A percentile compares a stretch with the other conserved stretches of the same genome.
phyloP scores from a whole-genome alignment of 1,140 invertebrate species.

The Cydia amplana region DNA sequence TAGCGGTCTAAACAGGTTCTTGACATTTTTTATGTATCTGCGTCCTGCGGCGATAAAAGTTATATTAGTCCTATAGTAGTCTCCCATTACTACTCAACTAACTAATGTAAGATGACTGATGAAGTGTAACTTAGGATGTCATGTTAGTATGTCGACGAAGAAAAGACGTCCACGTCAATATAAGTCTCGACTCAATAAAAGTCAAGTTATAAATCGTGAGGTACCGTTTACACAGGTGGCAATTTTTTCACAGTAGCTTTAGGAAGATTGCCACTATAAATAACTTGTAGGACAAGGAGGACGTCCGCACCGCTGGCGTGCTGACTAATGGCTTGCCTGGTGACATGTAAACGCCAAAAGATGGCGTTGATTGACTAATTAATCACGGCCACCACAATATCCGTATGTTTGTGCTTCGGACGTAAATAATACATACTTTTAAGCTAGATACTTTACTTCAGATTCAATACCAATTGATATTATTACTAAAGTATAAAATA shows the following conservation, averaged over 20 bases:
- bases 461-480: background rate
- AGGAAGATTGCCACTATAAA: conserved; percentile 71
- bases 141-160: background rate
- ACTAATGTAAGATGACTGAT: too few species aligned
- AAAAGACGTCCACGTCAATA: conserved; percentile 40
- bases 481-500: too few species aligned
- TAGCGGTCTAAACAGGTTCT: too few species aligned
- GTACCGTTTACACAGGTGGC: conserved; percentile 49
- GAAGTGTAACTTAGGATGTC: too few species aligned
- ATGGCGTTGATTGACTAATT: conserved; percentile 68
- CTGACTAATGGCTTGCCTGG: conserved; percentile 62
- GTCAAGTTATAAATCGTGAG: conserved; percentile 53
- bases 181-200: conserved; percentile 50
- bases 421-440: background rate
- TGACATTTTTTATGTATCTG: too few species aligned
- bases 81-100: too few species aligned
- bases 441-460: background rate
- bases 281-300: conserved; percentile 57
- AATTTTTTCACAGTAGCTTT: conserved; percentile 50
- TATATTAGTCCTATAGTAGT: too few species aligned
- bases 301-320: conserved; percentile 52
- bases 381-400: conserved; percentile 52
- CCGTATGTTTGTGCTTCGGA: background rate
- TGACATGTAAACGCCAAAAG: conserved; percentile 65
- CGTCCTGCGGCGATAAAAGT: too few species aligned